Percentiles rank a stretch among this genome's conserved stretches.
These are phyloP conservation scores for Sebastes iracundus DNA, from an alignment of 2,797 vertebrate species.

Conservation along the genomic window DNA sequence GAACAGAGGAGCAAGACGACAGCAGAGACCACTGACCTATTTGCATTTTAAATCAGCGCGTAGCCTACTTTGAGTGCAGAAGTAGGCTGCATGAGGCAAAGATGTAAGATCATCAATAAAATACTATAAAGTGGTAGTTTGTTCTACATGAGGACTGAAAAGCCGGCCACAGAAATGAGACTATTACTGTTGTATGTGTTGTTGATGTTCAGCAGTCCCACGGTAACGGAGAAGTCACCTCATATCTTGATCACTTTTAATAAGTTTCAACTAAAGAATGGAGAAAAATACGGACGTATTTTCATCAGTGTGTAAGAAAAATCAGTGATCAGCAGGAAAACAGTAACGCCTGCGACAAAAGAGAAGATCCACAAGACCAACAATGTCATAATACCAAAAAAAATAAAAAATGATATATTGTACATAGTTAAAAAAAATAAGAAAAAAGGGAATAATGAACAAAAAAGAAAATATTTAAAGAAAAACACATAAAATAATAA, in stretches of 20 bases:
- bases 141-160: not conserved
- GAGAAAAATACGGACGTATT: not conserved
- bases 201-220: not conserved
- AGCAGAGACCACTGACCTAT: conserved; percentile 42
- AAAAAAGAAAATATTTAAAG: not conserved
- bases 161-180: not conserved
- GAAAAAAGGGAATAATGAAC: not conserved
- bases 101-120: not conserved
- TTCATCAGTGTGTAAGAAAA: not conserved
- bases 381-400: not conserved
- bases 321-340: not conserved
- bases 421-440: no score
- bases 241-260: not conserved
- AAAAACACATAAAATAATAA: not conserved
- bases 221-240: not conserved
- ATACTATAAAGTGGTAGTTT: not conserved
- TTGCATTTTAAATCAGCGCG: conserved; percentile 52
- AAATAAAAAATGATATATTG: not conserved
- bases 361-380: not conserved
- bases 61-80: conserved; percentile 5
- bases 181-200: not conserved
- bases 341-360: not conserved
- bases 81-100: not conserved
- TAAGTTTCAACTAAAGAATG: not conserved
- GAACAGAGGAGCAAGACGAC: not conserved